Base-by-base conservation (phyloP, 2,888 invertebrate species). In the Xylophagus ater region DNA sequence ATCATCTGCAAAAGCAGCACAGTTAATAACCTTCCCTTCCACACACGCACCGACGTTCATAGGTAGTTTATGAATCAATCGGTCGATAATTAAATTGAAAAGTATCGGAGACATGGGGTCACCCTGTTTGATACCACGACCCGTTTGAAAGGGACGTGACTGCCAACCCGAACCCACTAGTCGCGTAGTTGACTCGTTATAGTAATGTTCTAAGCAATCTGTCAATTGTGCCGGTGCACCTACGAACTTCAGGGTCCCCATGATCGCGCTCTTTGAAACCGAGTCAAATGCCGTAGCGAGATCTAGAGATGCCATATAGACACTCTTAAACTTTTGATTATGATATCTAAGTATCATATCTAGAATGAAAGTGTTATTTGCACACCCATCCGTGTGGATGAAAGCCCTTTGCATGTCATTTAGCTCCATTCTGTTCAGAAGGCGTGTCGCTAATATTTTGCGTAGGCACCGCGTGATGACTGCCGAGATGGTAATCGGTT, bases 301-400 rank as follows among this genome's bases (percentile, higher is more conserved):
- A 12, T 32, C 32, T 20, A 18, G 32, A 14, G 13, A 14, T 10
- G 9, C 13, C 12, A 32, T 4, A 18, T 32, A 20, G 4, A 18
- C 15, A 10, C 20, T 12, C 19, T 2, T 17, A 9, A 32, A 19
- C 2, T 18, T 6, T n/a, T n/a, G n/a, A n/a, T n/a, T n/a, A n/a
- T n/a, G n/a, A n/a, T n/a, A n/a, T n/a, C n/a, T n/a, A n/a, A n/a
- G n/a, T n/a, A n/a, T n/a, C n/a, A n/a, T n/a, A n/a, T n/a, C n/a
- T n/a, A n/a, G n/a, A n/a, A n/a, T n/a, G n/a, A n/a, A n/a, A n/a
- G 20, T 18, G 10, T 32, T 32, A 4, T 32, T 20, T 4, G 19
- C 6, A 12, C 32, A 32, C 7, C 32, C 32, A n/a, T 32, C 32
- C n/a, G n/a, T n/a, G n/a, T n/a, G n/a, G n/a, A 19, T n/a, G n/a